phyloP scores from a whole-genome alignment of 2,113 vertebrate species.

The Boulengeromyrus knoepffleri region DNA sequence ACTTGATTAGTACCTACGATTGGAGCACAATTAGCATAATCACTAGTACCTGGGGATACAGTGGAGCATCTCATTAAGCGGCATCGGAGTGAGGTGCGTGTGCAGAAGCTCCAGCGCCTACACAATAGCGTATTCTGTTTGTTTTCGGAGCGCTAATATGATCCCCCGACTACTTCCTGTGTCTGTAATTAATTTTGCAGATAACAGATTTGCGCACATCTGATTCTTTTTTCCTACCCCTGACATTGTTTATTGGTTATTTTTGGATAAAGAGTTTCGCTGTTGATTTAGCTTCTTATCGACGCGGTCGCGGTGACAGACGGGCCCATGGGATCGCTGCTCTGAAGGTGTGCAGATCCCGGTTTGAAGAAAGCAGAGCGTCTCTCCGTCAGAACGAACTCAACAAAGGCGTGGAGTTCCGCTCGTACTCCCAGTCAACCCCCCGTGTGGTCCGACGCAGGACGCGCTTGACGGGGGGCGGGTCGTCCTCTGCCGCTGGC shows the following conservation, averaged over 20 bases:
- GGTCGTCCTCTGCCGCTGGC: constrained; percentile 1
- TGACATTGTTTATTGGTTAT: not conserved
- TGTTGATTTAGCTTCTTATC: not conserved
- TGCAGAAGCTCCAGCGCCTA: not conserved
- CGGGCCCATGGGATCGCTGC: not conserved
- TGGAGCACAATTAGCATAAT: not conserved
- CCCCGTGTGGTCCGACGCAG: not conserved
- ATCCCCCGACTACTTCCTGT: not conserved
- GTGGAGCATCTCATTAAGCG: not conserved
- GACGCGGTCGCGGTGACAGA: not conserved
- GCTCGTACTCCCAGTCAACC: not conserved
- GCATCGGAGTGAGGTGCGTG: not conserved
- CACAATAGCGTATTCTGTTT: not conserved
- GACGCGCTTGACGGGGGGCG: no score
- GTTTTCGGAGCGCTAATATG: not conserved
- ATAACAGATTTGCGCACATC: not conserved
- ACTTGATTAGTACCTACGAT: not conserved
- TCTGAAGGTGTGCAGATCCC: not conserved
- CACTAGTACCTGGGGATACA: not conserved
- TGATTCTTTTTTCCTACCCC: not conserved
- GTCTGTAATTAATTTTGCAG: constrained; percentile 12
- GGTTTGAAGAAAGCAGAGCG: not conserved
- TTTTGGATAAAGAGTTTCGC: not conserved
- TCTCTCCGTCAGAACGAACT: not conserved
- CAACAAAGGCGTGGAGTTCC: not conserved